phyloP scores from a whole-genome alignment of 2,888 invertebrate species.

The Brachyptera risi region DNA sequence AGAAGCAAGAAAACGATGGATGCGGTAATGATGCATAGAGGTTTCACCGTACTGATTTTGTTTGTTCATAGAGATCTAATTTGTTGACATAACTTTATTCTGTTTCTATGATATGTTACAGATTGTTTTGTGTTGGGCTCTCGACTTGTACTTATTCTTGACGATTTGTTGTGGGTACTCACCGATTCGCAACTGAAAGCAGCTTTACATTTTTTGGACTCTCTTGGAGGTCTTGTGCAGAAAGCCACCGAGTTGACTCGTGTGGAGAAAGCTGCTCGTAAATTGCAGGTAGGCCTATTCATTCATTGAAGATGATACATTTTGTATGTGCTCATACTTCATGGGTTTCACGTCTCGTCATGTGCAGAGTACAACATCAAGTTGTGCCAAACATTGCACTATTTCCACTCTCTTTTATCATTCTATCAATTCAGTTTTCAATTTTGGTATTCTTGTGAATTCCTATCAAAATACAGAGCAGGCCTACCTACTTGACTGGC shows the following conservation, averaged over 20 bases:
- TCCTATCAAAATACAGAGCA: no score
- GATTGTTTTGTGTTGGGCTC: slow-evolving; percentile 94
- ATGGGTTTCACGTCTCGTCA: background rate
- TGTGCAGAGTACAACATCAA: background rate
- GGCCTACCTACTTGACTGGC: no score
- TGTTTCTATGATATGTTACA: slow-evolving; percentile 44
- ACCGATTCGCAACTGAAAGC: slow-evolving; percentile 95
- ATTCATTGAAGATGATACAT: background rate
- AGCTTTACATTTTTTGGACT: slow-evolving; percentile 83
- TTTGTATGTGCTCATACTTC: background rate
- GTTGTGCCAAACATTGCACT: no score
- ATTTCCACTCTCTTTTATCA: no score
- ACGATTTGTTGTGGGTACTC: slow-evolving; percentile 94
- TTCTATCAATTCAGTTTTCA: no score
- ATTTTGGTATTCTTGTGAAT: no score
- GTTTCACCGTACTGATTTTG: no score
- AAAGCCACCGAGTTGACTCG: slow-evolving; percentile 74
- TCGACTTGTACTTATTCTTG: slow-evolving; percentile 84
- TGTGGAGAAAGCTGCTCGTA: slow-evolving; percentile 77
- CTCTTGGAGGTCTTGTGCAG: slow-evolving; percentile 75
- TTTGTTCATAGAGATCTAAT: no score
- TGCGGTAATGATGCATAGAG: no score
- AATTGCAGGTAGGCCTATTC: slow-evolving; percentile 62
- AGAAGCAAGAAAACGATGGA: no score
- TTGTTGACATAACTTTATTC: slow-evolving; percentile 5